Evolutionary conservation across 2,797 vertebrate genomes (phyloP), one percentile per base, ranked within the genome.

Genomic region (Sphaeramia orbicularis): DNA sequence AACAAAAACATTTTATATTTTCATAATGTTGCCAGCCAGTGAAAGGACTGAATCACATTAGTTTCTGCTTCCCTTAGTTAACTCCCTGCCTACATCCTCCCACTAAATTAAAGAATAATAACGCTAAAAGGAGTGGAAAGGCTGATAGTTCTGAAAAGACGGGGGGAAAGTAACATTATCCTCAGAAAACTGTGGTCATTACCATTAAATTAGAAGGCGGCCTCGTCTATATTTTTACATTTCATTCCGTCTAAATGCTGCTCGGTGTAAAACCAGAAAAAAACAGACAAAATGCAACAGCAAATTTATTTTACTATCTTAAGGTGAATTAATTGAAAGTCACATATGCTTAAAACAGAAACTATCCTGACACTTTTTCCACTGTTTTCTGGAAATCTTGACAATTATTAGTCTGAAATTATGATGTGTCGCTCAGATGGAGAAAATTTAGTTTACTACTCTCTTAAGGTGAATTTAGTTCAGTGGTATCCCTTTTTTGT

Each of bases 21-120:
- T 76, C 78, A 75, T 76, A 85, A 84, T 65, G 74, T 78, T 14
- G 68, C 60, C 69, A 58, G 68, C 60, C 69, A 58, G 14, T 75
- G 74, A 87, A 86, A 79, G 70, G 70, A 71, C 65, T 62, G 77
- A 75, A 85, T 82, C 63, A 27, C 80, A 81, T 85, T 78, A 86
- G 64, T 62, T 75, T 61, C 65, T 71, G 21, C 80, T 65, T 77
- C 42, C 24, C 44, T 76, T 77, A 47, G 74, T 81, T 71, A 70
- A 65, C 48, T 61, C 61, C n/a, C 58, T 27, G 56, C 57, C 70
- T 65, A 55, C 74, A 58, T 43, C 50, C 50, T 42, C 36, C 42
- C 32, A 7, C 65, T 71, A 76, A 83, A 86, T 80, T 57, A 80
- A 84, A 74, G 80, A 75, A 81, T 74, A 85, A 81, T 74, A 32